Base-by-base conservation (phyloP, 2,888 invertebrate species). In the Autographa gamma region DNA sequence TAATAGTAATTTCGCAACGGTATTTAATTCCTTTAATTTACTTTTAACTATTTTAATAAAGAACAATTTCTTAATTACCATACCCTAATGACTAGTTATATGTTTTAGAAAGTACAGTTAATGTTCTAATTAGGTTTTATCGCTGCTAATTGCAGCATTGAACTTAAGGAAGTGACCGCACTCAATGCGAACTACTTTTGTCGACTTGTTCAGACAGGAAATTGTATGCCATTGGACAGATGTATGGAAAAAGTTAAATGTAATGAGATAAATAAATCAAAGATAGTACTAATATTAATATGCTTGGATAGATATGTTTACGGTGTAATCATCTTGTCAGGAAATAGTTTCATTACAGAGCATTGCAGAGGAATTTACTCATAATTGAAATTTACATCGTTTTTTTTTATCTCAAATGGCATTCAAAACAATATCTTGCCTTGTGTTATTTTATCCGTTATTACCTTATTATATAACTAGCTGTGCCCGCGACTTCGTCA, bases 171-270 rank as follows among this genome's bases (percentile, higher is more conserved):
- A 91, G 87, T 86, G 63, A 31, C 65, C 72, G 63, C 41, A 63
- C 67, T 86, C 91, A 91, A 91, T 92, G 91, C 73, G 58, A 90
- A 86, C 92, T 77, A 81, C 87, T 89, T 84, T 85, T 83, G 64
- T 74, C 61, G 64, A 66, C 74, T 9, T 18, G 58, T 34, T 58
- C 48, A 19, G 41, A 25, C 54, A 77, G 80, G 84, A 81, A 85
- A 73, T 66, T 52, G 19, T 9, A n/a, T 79, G 71, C n/a, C 56
- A 75, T 69, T 74, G 68, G 13, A 31, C 60, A 52, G n/a, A 71
- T 52, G 31, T 66, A 25, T 61, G 56, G 59, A 61, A 66, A 73
- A 69, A 34, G 32, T 63, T 34, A 14, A 56, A 59, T 54, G 4
- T 48, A 48, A 25, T 56, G 3, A 25, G 13, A 11, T 56, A 56